Conservation (phyloP, 2,113 vertebrate genomes). For the Aptenodytes forsteri region DNA sequence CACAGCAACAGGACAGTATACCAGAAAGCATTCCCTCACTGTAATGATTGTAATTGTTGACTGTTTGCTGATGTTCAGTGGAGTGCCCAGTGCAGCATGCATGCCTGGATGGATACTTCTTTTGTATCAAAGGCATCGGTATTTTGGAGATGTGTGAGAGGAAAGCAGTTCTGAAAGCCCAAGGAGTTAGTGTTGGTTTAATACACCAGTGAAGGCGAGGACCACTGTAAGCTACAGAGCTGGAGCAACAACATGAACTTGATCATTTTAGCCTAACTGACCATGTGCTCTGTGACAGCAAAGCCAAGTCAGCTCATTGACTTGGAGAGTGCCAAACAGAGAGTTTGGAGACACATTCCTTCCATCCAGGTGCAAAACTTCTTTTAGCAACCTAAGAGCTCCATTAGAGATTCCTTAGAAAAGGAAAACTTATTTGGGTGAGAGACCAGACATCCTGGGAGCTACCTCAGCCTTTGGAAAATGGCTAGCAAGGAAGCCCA, state of each 20-base stretch:
- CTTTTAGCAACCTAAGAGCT: background rate
- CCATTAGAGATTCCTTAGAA: background rate
- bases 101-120: background rate
- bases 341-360: background rate
- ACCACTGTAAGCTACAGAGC: background rate
- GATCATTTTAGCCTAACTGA: background rate
- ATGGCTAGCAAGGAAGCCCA: background rate
- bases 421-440: background rate
- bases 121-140: background rate
- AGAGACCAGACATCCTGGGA: background rate
- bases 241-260: background rate
- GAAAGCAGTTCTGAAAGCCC: background rate
- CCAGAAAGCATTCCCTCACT: background rate
- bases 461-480: background rate
- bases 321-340: background rate
- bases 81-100: background rate
- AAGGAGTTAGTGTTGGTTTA: background rate
- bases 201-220: background rate
- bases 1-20: background rate
- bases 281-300: background rate
- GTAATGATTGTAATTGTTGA: background rate
- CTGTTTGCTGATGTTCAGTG: background rate
- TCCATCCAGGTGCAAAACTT: background rate
- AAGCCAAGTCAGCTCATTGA: background rate
- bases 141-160: background rate